These are phyloP conservation scores for Drosophila aff. DNA, from an alignment of 1,140 invertebrate genomes.

Conservation along the genomic window DNA sequence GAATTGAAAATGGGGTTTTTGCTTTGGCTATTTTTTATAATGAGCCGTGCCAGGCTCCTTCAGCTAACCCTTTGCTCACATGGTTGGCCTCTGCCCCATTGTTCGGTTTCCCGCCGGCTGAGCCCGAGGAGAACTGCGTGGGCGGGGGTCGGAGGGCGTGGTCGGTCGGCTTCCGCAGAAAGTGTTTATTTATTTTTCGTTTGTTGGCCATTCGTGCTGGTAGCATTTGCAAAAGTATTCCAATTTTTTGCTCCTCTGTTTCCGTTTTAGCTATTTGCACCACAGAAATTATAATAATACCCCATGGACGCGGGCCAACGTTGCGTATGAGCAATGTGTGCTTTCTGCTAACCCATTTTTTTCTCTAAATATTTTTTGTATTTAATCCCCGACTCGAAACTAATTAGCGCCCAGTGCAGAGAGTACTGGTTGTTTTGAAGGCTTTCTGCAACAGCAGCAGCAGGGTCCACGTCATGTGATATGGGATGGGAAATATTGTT, in stretches of 20 bases:
- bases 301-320: conserved; percentile 37
- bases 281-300: conserved; percentile 58
- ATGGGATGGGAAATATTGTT: conserved; percentile 71
- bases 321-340: conserved; percentile 61
- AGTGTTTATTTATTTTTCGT: conserved; percentile 54
- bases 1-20: conserved; percentile 20
- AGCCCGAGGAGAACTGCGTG: conserved; percentile 7
- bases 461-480: conserved; percentile 64
- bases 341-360: neutral
- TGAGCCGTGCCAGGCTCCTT: conserved; percentile 47
- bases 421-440: conserved; percentile 34
- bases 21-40: conserved; percentile 60
- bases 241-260: conserved; percentile 22
- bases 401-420: conserved; percentile 65
- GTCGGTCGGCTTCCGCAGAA: conserved; percentile 33
- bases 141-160: conserved; percentile 22
- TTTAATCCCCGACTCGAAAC: conserved; percentile 52
- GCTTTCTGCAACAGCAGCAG: conserved; percentile 18
- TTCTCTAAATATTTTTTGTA: conserved; percentile 18
- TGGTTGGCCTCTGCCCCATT: conserved; percentile 29
- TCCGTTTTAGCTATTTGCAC: conserved; percentile 25
- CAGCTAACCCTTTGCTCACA: conserved; percentile 25
- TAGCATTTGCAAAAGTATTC: conserved; percentile 45
- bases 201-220: conserved; percentile 55
- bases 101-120: conserved; percentile 25